These are phyloP conservation scores for Cassiopea xamachana DNA, from an alignment of 30 jellyfish, hydroid and myxozoan genomes.

Conservation along the genomic window DNA sequence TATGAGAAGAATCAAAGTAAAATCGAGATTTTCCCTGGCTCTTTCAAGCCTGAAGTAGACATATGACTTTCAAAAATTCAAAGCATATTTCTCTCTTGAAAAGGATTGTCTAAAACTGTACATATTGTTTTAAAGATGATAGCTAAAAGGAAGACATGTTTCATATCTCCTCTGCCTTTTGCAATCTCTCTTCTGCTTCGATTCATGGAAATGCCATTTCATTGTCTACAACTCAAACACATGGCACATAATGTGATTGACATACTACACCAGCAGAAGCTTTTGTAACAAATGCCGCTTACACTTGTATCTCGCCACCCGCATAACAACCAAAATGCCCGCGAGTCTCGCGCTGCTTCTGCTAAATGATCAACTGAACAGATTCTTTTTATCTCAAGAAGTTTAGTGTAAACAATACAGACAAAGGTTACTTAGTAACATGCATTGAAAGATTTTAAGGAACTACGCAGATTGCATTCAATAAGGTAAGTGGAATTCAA, in stretches of 20 bases:
- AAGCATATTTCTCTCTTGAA: too few relatives aligned
- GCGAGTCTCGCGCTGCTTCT: slow-evolving; percentile 24
- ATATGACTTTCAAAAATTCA: too few relatives aligned
- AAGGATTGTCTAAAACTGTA: too few relatives aligned
- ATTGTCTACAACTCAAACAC: not conserved
- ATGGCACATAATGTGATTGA: not conserved
- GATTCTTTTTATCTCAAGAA: not conserved
- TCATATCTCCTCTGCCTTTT: not conserved
- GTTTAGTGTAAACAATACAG: not conserved
- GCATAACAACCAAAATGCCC: slow-evolving; percentile 49
- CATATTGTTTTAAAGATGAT: too few relatives aligned
- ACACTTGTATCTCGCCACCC: slow-evolving; percentile 48
- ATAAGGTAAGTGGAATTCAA: not conserved
- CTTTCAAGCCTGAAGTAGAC: too few relatives aligned
- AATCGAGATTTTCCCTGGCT: too few relatives aligned
- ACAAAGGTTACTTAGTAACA: not conserved
- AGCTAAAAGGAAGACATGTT: not conserved
- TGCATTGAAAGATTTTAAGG: not conserved
- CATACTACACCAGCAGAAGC: not conserved
- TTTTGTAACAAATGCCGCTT: slow-evolving; percentile 41
- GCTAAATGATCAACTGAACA: not conserved
- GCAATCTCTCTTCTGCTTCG: not conserved
- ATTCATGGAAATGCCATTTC: not conserved
- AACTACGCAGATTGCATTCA: not conserved
- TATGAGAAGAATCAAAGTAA: too few relatives aligned